A percentile compares a stretch with the other conserved stretches of the same genome.
Conservation (phyloP, 1,140 invertebrate genomes). For the Cecropterus lyciades region DNA sequence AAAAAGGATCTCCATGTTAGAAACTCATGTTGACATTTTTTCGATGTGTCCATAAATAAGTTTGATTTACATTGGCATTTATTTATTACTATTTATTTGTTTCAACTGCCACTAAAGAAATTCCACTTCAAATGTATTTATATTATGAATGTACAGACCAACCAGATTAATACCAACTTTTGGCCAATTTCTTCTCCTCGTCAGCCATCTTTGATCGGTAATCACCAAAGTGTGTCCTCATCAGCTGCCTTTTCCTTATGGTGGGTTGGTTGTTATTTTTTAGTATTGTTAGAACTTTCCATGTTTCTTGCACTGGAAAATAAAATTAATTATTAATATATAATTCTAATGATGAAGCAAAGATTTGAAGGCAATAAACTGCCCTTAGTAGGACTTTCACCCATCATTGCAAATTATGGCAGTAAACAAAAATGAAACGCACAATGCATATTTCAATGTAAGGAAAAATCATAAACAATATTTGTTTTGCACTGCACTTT, state of each 20-base stretch:
- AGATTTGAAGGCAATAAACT: too few relatives aligned
- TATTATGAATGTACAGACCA: constrained; percentile 31
- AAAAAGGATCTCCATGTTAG: too few relatives aligned
- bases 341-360: too few relatives aligned
- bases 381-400: too few relatives aligned
- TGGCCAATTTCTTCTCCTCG: constrained; percentile 87
- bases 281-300: constrained; percentile 86
- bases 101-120: not conserved
- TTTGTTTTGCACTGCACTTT: too few relatives aligned
- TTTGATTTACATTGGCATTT: too few relatives aligned
- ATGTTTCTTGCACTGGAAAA: constrained; percentile 85
- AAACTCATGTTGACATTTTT: too few relatives aligned
- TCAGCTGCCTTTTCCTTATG: constrained; percentile 89
- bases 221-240: constrained; percentile 90
- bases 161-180: constrained; percentile 61
- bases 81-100: not conserved
- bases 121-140: constrained; percentile 1
- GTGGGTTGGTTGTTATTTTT: constrained; percentile 88
- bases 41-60: too few relatives aligned
- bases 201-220: constrained; percentile 90
- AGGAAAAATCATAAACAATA: too few relatives aligned
- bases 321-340: not conserved
- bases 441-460: too few relatives aligned
- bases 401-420: too few relatives aligned
- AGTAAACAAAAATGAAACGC: too few relatives aligned